Percentiles rank a stretch among this genome's conserved stretches.
Conservation (phyloP, 2,888 invertebrate genomes). For the Branchellion lobata region DNA sequence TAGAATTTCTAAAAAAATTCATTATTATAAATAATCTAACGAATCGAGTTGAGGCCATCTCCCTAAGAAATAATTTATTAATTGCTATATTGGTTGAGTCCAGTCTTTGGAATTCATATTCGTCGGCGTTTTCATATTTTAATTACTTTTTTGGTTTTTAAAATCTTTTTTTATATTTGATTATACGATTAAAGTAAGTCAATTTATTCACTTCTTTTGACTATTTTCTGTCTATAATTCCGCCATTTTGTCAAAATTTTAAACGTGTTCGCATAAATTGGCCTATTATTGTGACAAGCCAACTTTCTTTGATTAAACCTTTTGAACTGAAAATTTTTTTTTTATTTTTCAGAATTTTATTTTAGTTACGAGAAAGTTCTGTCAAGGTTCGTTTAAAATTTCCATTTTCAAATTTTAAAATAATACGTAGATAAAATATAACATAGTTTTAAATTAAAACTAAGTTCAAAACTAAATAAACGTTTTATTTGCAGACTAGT, state of each 20-base stretch:
- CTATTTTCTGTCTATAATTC: not conserved
- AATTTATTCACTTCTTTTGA: not conserved
- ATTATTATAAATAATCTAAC: too few species aligned
- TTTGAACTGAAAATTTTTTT: not conserved
- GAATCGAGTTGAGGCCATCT: too few species aligned
- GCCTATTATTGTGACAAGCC: slow-evolving; percentile 19
- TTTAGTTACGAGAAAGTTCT: not conserved
- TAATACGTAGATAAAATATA: too few species aligned
- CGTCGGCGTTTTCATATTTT: slow-evolving; percentile 11
- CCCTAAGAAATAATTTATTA: not conserved
- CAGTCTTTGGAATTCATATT: slow-evolving; percentile 18
- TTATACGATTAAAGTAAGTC: slow-evolving; percentile 7
- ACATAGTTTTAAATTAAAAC: too few species aligned
- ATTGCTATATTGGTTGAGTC: slow-evolving; percentile 3
- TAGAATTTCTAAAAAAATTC: too few species aligned
- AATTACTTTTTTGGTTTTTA: slow-evolving; percentile 17
- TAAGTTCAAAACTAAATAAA: not conserved
- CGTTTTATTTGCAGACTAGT: not conserved
- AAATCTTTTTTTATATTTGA: not conserved
- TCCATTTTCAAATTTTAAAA: too few species aligned
- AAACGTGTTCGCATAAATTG: slow-evolving; percentile 22
- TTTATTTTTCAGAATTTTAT: not conserved
- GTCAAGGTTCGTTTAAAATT: not conserved
- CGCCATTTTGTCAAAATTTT: slow-evolving; percentile 18
- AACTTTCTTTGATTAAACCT: not conserved